phyloP scores from a whole-genome alignment of 1,140 invertebrate genomes.

The Melanaphis sacchari region DNA sequence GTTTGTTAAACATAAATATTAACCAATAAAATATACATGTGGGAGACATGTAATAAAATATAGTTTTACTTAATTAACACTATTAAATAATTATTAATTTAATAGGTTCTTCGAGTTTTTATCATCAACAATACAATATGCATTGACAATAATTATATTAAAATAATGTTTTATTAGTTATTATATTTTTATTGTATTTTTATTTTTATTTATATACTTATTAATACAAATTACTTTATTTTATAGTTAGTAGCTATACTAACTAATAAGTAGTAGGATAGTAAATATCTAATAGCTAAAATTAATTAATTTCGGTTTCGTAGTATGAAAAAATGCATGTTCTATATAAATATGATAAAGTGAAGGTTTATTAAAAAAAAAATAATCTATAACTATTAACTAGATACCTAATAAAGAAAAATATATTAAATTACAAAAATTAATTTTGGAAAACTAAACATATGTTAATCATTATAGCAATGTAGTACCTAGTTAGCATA shows the following conservation, averaged over 20 bases:
- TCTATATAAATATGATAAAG: too few species aligned
- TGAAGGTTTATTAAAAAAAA: too few species aligned
- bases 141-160: not conserved
- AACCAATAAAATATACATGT: not conserved
- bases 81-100: slow-evolving; percentile 11
- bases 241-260: not conserved
- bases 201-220: too few species aligned
- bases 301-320: too few species aligned
- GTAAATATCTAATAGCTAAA: not conserved
- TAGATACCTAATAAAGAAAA: too few species aligned
- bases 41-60: not conserved
- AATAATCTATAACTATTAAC: too few species aligned
- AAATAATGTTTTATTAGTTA: not conserved
- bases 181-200: not conserved
- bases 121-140: not conserved
- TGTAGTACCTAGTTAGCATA: too few species aligned
- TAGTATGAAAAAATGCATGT: too few species aligned
- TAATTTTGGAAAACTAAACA: too few species aligned
- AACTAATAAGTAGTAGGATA: not conserved
- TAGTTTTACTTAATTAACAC: not conserved
- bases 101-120: not conserved
- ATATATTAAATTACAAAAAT: too few species aligned
- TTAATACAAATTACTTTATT: not conserved
- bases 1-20: not conserved
- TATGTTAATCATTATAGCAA: too few species aligned